Evolutionary conservation across 2,113 vertebrate genomes (phyloP), one percentile per base, ranked within the genome.

Genomic region (Clarias batrachus): DNA sequence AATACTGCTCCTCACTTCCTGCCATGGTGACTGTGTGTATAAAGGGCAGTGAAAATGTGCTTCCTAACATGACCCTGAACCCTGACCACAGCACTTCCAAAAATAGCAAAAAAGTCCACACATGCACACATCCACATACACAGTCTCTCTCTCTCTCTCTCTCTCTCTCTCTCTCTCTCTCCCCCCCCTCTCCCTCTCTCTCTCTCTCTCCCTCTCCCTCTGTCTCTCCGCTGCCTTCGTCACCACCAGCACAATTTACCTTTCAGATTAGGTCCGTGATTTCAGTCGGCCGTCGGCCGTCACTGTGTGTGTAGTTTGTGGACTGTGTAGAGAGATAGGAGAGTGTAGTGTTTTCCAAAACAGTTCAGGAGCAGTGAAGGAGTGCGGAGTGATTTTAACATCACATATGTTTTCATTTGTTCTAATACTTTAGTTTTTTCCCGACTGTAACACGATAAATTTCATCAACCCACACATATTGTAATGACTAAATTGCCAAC

Each of bases 61-160:
- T 37, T 81, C 30, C 85, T 87, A 73, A 86, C 85, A 83, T 82
- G 66, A 82, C 85, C 79, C 1, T n/a, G 81, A 62, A 33, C 78
- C 79, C 74, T 83, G 83, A 88, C 82, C 54, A 59, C 81, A 90
- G 87, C 89, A 84, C 65, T 87, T 85, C 79, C 54, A 84, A 83
- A 89, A 89, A 89, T 90, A 90, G 90, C 77, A 77, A 41, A 65
- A 19, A 63, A 17, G 77, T 19, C 68, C 80, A 73, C 57, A 62
- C 17, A 37, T 37, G 37, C 74, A 56, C 48, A 27, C 59, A 27
- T 16, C 57, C 65, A 48, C 54, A 70, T 71, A 37, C 62, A 16
- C 66, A 48, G 23, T 74, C 9, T 76, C 33, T 81, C 73, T 52
- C 11, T 76, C 23, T 76, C 16, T n/a, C 68, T 41, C 27, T 68